A percentile compares a stretch with the other conserved stretches of the same genome.
Conservation (phyloP, 2,113 vertebrate species). For the Astur gentilis region DNA sequence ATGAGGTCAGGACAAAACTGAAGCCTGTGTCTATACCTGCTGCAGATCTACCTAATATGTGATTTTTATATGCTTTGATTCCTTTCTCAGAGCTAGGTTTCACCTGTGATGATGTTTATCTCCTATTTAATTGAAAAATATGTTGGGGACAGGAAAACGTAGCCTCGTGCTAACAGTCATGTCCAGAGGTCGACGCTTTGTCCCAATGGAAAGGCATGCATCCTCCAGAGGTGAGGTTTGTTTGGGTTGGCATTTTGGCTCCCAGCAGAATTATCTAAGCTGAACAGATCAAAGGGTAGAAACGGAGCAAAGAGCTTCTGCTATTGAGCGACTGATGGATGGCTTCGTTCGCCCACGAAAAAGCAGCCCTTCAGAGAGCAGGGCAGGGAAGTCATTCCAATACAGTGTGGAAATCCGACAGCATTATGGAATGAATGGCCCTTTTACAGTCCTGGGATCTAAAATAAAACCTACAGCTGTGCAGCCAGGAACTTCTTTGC, state of each 20-base stretch:
- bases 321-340: background rate
- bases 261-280: background rate
- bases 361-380: background rate
- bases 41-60: background rate
- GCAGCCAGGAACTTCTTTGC: background rate
- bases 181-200: background rate
- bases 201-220: background rate
- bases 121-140: background rate
- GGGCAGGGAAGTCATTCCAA: background rate
- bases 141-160: background rate
- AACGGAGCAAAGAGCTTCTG: background rate
- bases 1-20: background rate
- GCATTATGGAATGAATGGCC: background rate
- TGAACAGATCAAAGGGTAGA: background rate
- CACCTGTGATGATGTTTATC: background rate
- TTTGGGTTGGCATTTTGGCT: background rate
- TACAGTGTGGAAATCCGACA: background rate
- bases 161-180: background rate
- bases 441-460: background rate
- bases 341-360: background rate
- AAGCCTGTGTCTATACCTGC: background rate
- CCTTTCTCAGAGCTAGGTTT: background rate
- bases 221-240: background rate
- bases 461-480: conserved; percentile 31
- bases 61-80: background rate